Conservation (phyloP, 2,797 vertebrate species). For the Danio albolineatus region DNA sequence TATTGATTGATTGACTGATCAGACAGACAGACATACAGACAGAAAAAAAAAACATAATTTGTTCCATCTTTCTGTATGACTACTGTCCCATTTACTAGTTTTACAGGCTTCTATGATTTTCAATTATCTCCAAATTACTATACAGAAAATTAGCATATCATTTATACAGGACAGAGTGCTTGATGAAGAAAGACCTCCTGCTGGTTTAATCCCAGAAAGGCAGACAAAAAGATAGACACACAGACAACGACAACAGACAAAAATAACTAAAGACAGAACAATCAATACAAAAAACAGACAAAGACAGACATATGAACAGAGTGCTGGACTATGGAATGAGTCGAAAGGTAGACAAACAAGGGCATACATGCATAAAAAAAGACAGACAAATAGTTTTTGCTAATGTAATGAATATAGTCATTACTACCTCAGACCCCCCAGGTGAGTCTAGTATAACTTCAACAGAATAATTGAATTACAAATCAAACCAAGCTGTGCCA, state of each 20-base stretch:
- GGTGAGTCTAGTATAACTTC: constrained; percentile 14
- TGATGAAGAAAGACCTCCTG: not conserved
- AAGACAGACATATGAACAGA: not conserved
- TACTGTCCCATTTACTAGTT: no score
- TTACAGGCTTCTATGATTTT: not conserved
- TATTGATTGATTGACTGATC: no score
- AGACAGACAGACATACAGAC: constrained; percentile 6
- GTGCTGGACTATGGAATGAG: not conserved
- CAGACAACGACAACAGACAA: no score
- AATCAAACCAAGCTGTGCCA: constrained; percentile 33
- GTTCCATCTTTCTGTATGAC: not conserved
- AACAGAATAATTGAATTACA: constrained; percentile 45
- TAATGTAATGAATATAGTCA: constrained; percentile 8
- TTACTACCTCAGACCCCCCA: not conserved
- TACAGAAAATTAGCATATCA: not conserved
- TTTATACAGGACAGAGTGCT: not conserved
- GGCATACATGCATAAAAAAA: not conserved
- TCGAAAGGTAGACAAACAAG: not conserved
- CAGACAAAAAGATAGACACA: no score
- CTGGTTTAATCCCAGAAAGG: not conserved
- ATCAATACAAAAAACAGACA: no score
- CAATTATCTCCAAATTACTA: not conserved
- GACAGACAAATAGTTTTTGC: not conserved
- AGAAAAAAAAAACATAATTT: constrained; percentile 4
- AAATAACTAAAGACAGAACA: no score